These are phyloP conservation scores for Isoperla grammatica DNA, from an alignment of 2,888 invertebrate genomes.

Conservation along the genomic window DNA sequence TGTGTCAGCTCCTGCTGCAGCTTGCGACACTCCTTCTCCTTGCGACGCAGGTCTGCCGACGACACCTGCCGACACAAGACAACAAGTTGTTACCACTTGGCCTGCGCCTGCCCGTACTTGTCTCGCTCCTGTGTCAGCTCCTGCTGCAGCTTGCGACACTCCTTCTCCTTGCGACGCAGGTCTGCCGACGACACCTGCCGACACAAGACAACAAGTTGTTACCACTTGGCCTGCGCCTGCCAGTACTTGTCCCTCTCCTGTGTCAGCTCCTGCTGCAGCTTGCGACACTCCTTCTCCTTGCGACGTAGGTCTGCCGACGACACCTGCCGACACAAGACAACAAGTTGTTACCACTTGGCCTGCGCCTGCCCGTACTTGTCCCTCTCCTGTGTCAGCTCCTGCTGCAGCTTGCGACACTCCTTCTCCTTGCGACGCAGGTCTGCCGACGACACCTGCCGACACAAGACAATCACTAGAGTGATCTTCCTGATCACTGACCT, in stretches of 20 bases:
- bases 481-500: too few species aligned
- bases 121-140: slow-evolving; percentile 88
- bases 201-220: too few species aligned
- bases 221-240: slow-evolving; percentile 76
- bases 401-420: slow-evolving; percentile 89
- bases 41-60: slow-evolving; percentile 73
- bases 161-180: slow-evolving; percentile 85
- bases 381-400: slow-evolving; percentile 85
- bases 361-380: slow-evolving; percentile 89
- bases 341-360: slow-evolving; percentile 75
- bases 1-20: slow-evolving; percentile 86
- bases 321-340: too few species aligned
- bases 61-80: slow-evolving; percentile 54
- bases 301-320: slow-evolving; percentile 72
- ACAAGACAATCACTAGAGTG: too few species aligned
- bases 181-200: slow-evolving; percentile 63
- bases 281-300: slow-evolving; percentile 92
- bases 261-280: slow-evolving; percentile 88
- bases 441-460: slow-evolving; percentile 58
- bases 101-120: slow-evolving; percentile 82
- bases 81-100: slow-evolving; percentile 80
- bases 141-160: slow-evolving; percentile 89
- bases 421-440: slow-evolving; percentile 87
- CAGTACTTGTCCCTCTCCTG: slow-evolving; percentile 90
- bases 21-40: slow-evolving; percentile 92